Evolutionary conservation across 2,113 vertebrate species (phyloP), one percentile per base, ranked within the genome.

Genomic region (Pollachius pollachius): DNA sequence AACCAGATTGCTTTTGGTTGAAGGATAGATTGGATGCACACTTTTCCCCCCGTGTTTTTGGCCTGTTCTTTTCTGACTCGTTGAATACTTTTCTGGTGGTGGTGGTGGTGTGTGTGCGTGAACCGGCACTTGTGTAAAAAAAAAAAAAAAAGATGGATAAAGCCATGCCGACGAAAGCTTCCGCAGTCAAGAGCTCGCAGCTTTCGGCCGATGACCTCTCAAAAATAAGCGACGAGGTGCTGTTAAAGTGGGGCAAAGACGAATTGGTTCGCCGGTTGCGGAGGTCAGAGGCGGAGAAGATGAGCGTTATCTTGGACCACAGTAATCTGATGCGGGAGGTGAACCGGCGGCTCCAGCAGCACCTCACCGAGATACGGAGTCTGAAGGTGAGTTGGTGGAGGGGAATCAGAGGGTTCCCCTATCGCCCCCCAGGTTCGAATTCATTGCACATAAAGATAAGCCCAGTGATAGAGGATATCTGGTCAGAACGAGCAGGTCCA

Each of bases 251-350:
- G 95, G 94, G 93, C 86, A 99, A 95, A 81, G 96, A 97, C 76
- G 95, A 98, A 85, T 91, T 99, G 90, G 90, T 99, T 74, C 93
- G 94, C 77, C 91, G 95, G 89, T 88, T 99, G 83, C 92, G 96
- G 72, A 94, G 93, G 74, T 91, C 95, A 2, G 96, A 98, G 87
- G 93, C 94, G n/a, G 95, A 97, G 78, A 98, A 96, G 90, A 95
- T 97, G 94, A 94, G 95, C 88, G 94, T 95, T 75, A 99, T 99
- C 92, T 85, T 99, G 90, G 97, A 98, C 83, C 97, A 99, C 91
- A 94, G 96, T 82, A 96, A 96, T 85, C 93, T 97, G 84, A 98
- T 99, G 93, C 93, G 95, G 19, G 97, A 97, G 90, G 96, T 98
- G 81, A 99, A 99, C 90, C 95, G 97, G 67, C 94, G 96, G 56